Percentiles rank a stretch among this genome's conserved stretches.
Conservation (phyloP, 1,140 invertebrate species). For the Lepidostoma basale region DNA sequence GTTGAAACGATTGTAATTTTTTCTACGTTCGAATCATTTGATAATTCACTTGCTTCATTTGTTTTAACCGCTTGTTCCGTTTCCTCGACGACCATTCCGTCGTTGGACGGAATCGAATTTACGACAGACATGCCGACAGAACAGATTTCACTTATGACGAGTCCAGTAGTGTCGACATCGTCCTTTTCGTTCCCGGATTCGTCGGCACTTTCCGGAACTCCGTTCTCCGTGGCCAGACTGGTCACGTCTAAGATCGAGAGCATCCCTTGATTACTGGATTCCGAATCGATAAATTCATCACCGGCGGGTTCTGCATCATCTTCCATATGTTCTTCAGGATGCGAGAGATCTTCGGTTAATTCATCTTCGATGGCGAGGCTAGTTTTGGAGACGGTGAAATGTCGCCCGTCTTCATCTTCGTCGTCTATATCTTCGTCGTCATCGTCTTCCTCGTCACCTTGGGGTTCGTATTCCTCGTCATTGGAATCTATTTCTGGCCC, state of each 20-base stretch:
- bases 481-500: neutral
- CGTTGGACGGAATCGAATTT: neutral
- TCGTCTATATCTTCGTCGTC: constrained; percentile 27
- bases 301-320: neutral
- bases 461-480: constrained; percentile 13
- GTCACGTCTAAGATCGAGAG: constrained; percentile 23
- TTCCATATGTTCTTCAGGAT: constrained; percentile 4
- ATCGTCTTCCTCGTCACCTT: neutral
- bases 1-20: neutral
- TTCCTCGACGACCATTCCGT: neutral
- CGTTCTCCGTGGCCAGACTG: neutral
- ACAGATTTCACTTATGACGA: neutral
- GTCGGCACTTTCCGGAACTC: neutral
- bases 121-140: neutral
- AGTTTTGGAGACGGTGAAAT: neutral
- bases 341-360: constrained; percentile 7
- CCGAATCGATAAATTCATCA: neutral
- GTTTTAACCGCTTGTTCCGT: neutral
- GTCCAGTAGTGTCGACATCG: constrained; percentile 16
- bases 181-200: neutral
- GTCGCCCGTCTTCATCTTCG: constrained; percentile 32
- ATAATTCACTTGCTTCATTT: neutral
- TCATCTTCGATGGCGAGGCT: neutral
- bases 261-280: neutral
- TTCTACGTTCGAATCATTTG: neutral